Conservation (phyloP, 2,797 vertebrate genomes). For the Hylomyscus alleni region DNA sequence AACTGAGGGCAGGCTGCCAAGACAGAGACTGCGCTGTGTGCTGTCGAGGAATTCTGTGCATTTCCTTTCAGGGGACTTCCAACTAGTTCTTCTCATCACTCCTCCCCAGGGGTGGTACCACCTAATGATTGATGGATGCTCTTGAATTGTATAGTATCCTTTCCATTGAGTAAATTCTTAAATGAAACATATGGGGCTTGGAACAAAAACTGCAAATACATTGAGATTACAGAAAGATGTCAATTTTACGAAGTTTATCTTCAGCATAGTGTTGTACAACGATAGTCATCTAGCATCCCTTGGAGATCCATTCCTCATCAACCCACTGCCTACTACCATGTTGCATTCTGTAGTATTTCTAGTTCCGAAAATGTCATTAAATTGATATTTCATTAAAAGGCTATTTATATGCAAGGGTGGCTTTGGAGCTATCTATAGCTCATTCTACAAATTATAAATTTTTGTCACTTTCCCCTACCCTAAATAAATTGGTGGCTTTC, state of each 20-base stretch:
- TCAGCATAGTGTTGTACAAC: not conserved
- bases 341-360: not conserved
- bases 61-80: not conserved
- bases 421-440: not conserved
- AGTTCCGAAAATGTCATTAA: not conserved
- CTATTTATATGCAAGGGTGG: not conserved
- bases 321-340: not conserved
- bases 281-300: not conserved
- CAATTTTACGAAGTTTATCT: not conserved
- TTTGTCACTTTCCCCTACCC: not conserved
- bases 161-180: not conserved
- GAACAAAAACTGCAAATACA: not conserved
- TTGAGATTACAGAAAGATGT: not conserved
- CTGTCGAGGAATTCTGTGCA: not conserved
- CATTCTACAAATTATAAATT: not conserved
- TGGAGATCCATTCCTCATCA: no score
- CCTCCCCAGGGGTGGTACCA: not conserved
- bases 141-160: not conserved
- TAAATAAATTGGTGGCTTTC: not conserved
- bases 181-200: not conserved
- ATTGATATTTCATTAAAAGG: not conserved
- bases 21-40: not conserved
- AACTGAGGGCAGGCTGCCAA: not conserved
- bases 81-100: not conserved
- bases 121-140: not conserved